A percentile compares a stretch with the other conserved stretches of the same genome.
Evolutionary conservation across 2,113 vertebrate genomes (phyloP).

Genomic region (Corythornis cristatus): DNA sequence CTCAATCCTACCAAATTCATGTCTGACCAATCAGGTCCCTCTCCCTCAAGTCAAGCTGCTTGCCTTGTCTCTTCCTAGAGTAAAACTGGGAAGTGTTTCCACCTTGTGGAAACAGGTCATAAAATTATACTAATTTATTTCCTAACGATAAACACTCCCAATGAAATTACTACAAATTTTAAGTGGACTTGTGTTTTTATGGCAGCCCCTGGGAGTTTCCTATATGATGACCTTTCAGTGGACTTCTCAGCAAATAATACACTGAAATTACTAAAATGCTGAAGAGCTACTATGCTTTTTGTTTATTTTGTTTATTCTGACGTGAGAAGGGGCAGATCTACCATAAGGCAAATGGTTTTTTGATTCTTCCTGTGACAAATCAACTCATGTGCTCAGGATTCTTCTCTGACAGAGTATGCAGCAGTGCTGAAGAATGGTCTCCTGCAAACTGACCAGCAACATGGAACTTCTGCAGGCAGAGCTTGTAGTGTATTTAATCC

Average conservation of each 20-base stretch:
- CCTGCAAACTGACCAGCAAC: background rate
- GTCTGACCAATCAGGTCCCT: background rate
- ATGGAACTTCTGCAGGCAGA: background rate
- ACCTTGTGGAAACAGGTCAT: background rate
- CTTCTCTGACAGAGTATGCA: background rate
- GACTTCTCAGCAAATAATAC: background rate
- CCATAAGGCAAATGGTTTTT: background rate
- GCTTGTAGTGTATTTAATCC: background rate
- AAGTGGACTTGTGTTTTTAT: constrained; percentile 6
- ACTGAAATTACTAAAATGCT: background rate
- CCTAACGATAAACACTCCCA: background rate
- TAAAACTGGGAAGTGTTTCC: background rate
- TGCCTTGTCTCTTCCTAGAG: background rate
- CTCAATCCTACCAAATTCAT: background rate
- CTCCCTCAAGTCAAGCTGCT: background rate
- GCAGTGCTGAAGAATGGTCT: background rate
- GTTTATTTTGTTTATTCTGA: background rate
- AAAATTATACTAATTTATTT: background rate
- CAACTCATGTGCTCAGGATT: background rate
- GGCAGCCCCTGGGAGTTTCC: constrained; percentile 35
- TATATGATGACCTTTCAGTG: background rate
- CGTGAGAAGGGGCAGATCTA: background rate
- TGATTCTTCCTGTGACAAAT: background rate
- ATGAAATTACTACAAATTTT: background rate
- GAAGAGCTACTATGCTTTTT: background rate